Evolutionary conservation across 2,888 invertebrate species (phyloP).

Genomic region (Drosophila meridiana): DNA sequence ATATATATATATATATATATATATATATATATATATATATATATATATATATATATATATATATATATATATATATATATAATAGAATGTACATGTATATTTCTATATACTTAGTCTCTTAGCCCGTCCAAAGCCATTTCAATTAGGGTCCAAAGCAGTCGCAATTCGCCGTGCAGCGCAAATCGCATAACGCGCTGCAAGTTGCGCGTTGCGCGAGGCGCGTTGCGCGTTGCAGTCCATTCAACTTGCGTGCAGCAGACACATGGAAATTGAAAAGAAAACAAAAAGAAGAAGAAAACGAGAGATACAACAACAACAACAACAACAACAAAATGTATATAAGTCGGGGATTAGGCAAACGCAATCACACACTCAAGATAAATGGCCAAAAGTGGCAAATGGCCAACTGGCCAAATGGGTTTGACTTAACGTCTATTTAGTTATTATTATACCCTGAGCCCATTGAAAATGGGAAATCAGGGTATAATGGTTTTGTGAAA

Average conservation of each 20-base stretch:
- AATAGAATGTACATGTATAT: no score
- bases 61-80: no score
- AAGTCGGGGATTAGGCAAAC: slow-evolving; percentile 29
- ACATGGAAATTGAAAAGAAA: slow-evolving; percentile 15
- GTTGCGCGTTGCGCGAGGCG: background rate
- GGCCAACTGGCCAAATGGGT: slow-evolving; percentile 25
- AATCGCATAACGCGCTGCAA: slow-evolving; percentile 9
- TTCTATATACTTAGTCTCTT: background rate
- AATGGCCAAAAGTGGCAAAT: slow-evolving; percentile 34
- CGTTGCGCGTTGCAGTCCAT: slow-evolving; percentile 23
- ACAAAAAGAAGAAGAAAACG: background rate
- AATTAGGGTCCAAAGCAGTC: slow-evolving; percentile 5
- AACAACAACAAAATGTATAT: background rate
- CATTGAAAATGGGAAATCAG: no score
- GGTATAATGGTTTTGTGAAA: no score
- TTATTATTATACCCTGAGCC: no score
- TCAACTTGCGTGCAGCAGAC: slow-evolving; percentile 30
- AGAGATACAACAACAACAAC: background rate
- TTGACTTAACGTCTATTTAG: slow-evolving; percentile 20
- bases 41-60: no score
- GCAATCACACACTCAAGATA: slow-evolving; percentile 16
- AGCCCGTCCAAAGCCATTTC: slow-evolving; percentile 7
- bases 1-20: no score
- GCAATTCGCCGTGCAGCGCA: slow-evolving; percentile 5
- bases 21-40: no score